Base-by-base conservation (phyloP, 1,140 invertebrate species). In the Gryllus bimaculatus region DNA sequence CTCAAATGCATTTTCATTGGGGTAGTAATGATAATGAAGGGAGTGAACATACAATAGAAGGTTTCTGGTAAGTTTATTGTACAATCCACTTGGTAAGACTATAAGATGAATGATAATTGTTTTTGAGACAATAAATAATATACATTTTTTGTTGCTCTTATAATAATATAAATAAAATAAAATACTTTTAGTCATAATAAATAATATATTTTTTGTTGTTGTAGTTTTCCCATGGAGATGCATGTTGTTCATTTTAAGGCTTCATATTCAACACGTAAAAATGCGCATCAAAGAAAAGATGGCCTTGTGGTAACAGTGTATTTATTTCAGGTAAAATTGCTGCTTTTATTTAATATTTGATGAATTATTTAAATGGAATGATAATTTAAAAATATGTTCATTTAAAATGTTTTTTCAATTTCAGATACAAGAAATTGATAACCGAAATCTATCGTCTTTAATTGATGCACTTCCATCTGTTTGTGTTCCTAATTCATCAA, bases 1-100 rank as follows among this genome's bases (percentile, higher is more conserved):
- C 90, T 0, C 93, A 94, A 83, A 85, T 95, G 73, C 94, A 96
- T 85, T 92, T 96, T 80, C 95, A 96, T 84, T 96, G 94, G 93
- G 93, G 94, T 5, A 82, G 85, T 18, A 88, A 90, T 74, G 89
- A 92, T 82, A 88, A 88, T 83, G 85, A 88, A 75, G 95, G 95
- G 4, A 95, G 93, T 49, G 95, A 96, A 81, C 95, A 96, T 83
- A 88, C 88, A 0, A 86, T 96, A 1, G 92, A 93, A 82, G 90
- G 90, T 39, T 84, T 84, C 79, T 86, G 85, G 84, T 91, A 83
- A 78, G 86, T n/a, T 75, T 21, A 75, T n/a, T 13, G 2, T 21
- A 3, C 74, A 39, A 75, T 2, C 7, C 20, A 75, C 8, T 18
- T 75, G 8, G 12, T 21, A 20, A 3, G 26, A 75, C 10, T 75